Base-by-base conservation (phyloP, 2,797 vertebrate genomes). In the Artibeus lituratus region DNA sequence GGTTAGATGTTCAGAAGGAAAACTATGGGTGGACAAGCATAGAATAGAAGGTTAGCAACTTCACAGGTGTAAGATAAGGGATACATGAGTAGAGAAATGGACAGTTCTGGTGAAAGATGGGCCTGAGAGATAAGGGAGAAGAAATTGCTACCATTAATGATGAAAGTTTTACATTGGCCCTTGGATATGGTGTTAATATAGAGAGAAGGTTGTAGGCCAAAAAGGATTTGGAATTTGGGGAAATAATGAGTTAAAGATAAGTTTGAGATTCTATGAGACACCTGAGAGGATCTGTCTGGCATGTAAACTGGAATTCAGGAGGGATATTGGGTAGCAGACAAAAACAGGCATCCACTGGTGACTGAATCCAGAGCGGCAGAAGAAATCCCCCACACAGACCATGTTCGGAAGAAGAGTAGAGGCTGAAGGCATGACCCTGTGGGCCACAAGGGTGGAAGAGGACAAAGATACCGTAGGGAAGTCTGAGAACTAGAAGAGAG, bases 271-370 rank as follows among this genome's bases (percentile, higher is more conserved):
- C 49, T 86, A 3, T 57, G 29, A 55, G 32, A 82, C 18, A 55
- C 1, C 35, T 86, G 62, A n/a, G 32, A 73, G 42, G 24, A 26
- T 53, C 19, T 76, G 14, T 51, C 37, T 91, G 42, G 35, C 49
- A 39, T 35, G 10, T 6, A 42, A 84, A 80, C 19, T 87, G n/a
- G 35, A 92, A 86, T 51, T 94, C 37, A 80, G 22, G 37, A 88
- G 26, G 32, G 42, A 47, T 26, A 2, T 4, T 55, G 53, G 29
- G 49, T 5, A 12, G 10, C 14, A 39, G 16, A 47, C 22, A 80
- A 5, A 82, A 69, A 78, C 16, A 85, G n/a, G 53, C 86, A 12
- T 32, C 24, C 21, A 22, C 0, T 32, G 24, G 10, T 37, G 3
- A 21, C 2, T 78, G 47, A 91, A n/a, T 42, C 32, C 22, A 26